Percentiles rank a stretch among this genome's conserved stretches.
Evolutionary conservation across 2,113 vertebrate genomes (phyloP).

Genomic region (Platysternon megacephalum): DNA sequence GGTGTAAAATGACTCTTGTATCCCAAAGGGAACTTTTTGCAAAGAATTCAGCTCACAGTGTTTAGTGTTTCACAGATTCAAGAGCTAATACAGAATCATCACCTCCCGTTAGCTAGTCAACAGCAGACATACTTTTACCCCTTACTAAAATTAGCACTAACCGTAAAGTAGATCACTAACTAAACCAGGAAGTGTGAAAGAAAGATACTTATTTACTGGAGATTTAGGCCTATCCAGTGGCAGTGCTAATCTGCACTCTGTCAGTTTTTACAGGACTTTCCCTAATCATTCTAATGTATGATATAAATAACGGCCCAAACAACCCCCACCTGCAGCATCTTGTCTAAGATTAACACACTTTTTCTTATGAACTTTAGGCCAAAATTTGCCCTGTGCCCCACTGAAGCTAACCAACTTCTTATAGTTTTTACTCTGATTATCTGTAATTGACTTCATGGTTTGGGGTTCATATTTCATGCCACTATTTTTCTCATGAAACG

Average conservation of each 20-base stretch:
- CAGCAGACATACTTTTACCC: not conserved
- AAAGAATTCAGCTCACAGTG: not conserved
- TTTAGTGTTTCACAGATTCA: not conserved
- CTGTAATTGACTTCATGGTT: not conserved
- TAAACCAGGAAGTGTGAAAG: not conserved
- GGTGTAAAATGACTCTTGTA: not conserved
- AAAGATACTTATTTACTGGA: not conserved
- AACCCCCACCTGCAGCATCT: not conserved
- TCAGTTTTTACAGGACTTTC: not conserved
- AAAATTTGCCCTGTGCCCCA: not conserved
- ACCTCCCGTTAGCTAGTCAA: not conserved
- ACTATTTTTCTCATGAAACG: not conserved
- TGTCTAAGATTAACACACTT: not conserved
- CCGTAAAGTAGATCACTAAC: not conserved
- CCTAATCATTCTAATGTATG: not conserved
- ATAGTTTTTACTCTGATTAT: not conserved
- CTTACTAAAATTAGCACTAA: not conserved
- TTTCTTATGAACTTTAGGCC: not conserved
- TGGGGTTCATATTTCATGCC: not conserved
- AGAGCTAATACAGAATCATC: not conserved
- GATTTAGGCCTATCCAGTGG: not conserved
- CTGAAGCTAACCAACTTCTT: not conserved
- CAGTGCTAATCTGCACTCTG: not conserved
- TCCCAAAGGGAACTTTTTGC: not conserved
- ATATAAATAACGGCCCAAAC: not conserved